Percentiles rank a stretch among this genome's conserved stretches.
These are phyloP conservation scores for Phthorimaea operculella DNA, from an alignment of 1,140 invertebrate species.

Conservation along the genomic window DNA sequence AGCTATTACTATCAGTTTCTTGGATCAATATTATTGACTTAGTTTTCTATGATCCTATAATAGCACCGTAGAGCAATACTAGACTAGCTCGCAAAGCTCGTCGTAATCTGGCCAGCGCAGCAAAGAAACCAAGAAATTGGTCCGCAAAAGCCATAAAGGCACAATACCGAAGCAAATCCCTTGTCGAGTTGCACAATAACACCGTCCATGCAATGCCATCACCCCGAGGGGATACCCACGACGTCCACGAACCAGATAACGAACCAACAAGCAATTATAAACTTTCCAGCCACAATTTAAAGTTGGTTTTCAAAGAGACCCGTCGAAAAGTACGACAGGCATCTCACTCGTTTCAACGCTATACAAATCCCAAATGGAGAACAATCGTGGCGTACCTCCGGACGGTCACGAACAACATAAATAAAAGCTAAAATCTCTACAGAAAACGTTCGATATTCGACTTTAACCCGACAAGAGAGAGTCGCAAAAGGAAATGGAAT, in stretches of 20 bases:
- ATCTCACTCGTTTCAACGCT: constrained; percentile 49
- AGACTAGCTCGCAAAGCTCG: too few relatives aligned
- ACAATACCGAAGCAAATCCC: constrained; percentile 15
- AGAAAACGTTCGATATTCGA: constrained; percentile 19
- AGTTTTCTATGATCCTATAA: too few relatives aligned
- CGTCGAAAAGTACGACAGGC: constrained; percentile 16
- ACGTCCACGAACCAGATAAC: constrained; percentile 13
- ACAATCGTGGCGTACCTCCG: constrained; percentile 21
- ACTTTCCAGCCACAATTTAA: background rate
- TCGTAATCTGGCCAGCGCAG: background rate
- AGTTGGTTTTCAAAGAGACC: background rate
- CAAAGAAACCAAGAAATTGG: constrained; percentile 13
- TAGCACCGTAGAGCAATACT: too few relatives aligned
- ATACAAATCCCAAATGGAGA: constrained; percentile 28
- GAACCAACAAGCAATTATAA: constrained; percentile 1
- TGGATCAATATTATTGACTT: too few relatives aligned
- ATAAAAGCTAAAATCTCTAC: constrained; percentile 25
- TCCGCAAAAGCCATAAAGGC: constrained; percentile 9
- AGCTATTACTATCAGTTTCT: too few relatives aligned
- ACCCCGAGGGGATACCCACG: constrained; percentile 22
- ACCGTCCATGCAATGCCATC: constrained; percentile 21
- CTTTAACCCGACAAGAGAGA: constrained; percentile 18
- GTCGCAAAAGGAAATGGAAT: background rate
- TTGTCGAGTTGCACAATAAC: constrained; percentile 21
- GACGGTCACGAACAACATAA: constrained; percentile 58